Evolutionary conservation across 2,888 invertebrate species (phyloP).

Genomic region (Lottia gigantea): DNA sequence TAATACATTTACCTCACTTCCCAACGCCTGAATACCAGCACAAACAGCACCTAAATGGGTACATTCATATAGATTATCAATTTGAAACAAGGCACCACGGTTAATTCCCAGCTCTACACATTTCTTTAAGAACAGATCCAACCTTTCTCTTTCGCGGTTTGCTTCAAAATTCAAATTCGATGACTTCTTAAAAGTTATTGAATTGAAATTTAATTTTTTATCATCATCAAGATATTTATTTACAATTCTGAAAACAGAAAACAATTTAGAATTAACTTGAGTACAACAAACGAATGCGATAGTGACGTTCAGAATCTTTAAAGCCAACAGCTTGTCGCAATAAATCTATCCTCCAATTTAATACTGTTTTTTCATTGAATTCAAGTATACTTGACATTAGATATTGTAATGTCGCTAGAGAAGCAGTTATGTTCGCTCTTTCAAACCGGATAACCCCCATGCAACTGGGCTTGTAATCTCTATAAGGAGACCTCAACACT

Average conservation of each 20-base stretch:
- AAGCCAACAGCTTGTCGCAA: background rate
- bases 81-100: constrained; percentile 49
- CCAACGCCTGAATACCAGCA: constrained; percentile 51
- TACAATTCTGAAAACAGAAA: constrained; percentile 40
- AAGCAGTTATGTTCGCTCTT: too few relatives aligned
- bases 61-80: constrained; percentile 56
- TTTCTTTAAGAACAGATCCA: constrained; percentile 46
- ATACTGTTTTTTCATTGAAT: too few relatives aligned
- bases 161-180: constrained; percentile 40
- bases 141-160: constrained; percentile 50
- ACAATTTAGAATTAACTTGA: too few relatives aligned
- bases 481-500: too few relatives aligned
- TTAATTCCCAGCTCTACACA: constrained; percentile 49
- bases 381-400: too few relatives aligned
- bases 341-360: too few relatives aligned
- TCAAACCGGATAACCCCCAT: too few relatives aligned
- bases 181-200: constrained; percentile 42
- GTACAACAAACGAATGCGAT: too few relatives aligned
- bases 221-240: constrained; percentile 38
- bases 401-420: too few relatives aligned
- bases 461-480: too few relatives aligned
- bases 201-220: constrained; percentile 41
- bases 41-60: constrained; percentile 57
- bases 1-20: constrained; percentile 48
- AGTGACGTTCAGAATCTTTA: too few relatives aligned